These are phyloP conservation scores for Neolamprologus hecqui DNA, from an alignment of 2,113 vertebrate species.

Conservation along the genomic window DNA sequence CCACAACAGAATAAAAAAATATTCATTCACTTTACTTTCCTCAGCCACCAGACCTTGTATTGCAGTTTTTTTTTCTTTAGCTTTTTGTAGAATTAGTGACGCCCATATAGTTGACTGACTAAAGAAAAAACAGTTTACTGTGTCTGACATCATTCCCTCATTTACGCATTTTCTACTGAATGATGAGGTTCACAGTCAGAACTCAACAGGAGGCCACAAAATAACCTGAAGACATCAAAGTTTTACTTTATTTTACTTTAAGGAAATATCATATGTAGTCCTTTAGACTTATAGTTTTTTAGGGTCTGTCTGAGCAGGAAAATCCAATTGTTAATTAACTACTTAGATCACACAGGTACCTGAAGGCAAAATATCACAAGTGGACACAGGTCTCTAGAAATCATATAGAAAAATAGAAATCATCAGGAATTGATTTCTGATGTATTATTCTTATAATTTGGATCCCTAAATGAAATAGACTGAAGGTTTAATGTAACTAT, in stretches of 20 bases:
- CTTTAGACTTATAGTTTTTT: background rate
- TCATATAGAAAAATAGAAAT: background rate
- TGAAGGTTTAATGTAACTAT: background rate
- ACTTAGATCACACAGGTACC: background rate
- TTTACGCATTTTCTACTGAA: background rate
- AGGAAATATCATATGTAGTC: background rate
- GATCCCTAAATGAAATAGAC: background rate
- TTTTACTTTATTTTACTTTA: background rate
- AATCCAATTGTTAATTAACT: background rate
- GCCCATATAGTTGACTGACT: background rate
- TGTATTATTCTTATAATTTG: background rate
- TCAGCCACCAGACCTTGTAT: background rate
- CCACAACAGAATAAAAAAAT: background rate
- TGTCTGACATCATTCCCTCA: background rate
- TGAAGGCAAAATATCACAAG: background rate
- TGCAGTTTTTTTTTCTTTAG: background rate
- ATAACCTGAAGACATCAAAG: background rate
- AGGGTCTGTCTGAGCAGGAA: background rate
- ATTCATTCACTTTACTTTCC: background rate
- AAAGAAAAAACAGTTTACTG: fast-evolving
- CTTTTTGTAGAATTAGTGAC: background rate
- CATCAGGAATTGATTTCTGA: background rate
- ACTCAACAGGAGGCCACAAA: background rate
- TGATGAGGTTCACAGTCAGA: background rate
- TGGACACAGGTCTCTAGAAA: background rate